Evolutionary conservation across 1,140 invertebrate genomes (phyloP).

Genomic region (Drosophila trapezifrons): DNA sequence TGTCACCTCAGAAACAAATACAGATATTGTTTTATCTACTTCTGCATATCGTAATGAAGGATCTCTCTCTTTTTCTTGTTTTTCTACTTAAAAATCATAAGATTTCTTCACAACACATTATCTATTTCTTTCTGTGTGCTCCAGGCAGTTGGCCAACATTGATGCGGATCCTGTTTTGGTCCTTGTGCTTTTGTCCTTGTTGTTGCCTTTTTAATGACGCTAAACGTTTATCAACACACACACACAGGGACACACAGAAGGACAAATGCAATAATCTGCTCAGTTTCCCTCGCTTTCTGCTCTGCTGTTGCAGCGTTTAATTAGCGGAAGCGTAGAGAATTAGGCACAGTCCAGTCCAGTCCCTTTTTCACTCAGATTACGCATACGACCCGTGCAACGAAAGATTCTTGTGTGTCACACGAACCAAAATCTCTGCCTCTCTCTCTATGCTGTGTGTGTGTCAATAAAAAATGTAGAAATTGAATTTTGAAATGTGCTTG

Average conservation of each 20-base stretch:
- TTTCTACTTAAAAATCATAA: neutral
- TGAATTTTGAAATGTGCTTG: conserved; percentile 36
- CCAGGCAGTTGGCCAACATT: conserved; percentile 37
- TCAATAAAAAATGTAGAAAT: conserved; percentile 12
- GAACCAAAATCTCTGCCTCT: neutral
- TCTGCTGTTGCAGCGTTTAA: conserved; percentile 51
- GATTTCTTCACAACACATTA: neutral
- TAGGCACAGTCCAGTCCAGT: conserved; percentile 37
- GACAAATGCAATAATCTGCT: conserved; percentile 70
- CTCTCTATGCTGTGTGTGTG: neutral
- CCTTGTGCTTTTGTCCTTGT: conserved; percentile 36
- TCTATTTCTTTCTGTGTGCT: conserved; percentile 1
- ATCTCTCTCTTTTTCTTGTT: too few species aligned
- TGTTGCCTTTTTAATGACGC: conserved; percentile 69
- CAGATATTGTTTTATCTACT: too few species aligned
- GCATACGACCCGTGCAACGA: conserved; percentile 44
- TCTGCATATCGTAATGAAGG: too few species aligned
- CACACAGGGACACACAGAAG: conserved; percentile 25
- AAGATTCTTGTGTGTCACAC: neutral
- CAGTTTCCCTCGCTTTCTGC: conserved; percentile 39
- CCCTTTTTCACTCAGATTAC: conserved; percentile 25
- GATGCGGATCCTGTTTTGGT: conserved; percentile 35
- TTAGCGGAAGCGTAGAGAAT: conserved; percentile 70
- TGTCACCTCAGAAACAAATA: neutral
- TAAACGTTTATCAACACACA: conserved; percentile 77